Conservation (phyloP, 2,797 vertebrate genomes). For the Heteromormyrus szaboi region DNA sequence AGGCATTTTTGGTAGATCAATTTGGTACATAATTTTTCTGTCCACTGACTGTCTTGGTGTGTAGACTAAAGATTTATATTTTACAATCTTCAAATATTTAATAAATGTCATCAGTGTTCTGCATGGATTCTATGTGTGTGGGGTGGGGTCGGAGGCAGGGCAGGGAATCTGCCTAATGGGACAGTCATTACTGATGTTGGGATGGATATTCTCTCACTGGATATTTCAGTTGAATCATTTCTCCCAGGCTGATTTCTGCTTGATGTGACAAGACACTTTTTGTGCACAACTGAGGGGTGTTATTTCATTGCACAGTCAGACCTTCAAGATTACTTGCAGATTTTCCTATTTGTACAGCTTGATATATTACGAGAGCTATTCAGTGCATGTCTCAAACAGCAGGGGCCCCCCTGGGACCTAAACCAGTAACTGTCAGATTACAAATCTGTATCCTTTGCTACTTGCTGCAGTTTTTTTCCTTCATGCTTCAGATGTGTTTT, state of each 20-base stretch:
- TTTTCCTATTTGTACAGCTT: not conserved
- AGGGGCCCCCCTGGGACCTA: not conserved
- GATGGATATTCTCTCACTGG: not conserved
- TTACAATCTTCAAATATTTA: not conserved
- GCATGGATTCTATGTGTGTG: not conserved
- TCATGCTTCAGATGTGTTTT: not conserved
- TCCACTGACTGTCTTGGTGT: not conserved
- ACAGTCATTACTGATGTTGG: not conserved
- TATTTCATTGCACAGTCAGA: not conserved
- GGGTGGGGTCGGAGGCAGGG: too few relatives aligned
- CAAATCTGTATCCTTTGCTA: not conserved
- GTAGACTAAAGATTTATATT: not conserved
- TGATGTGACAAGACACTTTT: not conserved
- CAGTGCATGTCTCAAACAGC: not conserved
- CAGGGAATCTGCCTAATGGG: not conserved
- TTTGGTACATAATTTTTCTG: not conserved
- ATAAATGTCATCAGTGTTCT: not conserved
- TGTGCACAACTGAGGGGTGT: not conserved
- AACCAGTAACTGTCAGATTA: not conserved
- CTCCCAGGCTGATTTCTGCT: not conserved
- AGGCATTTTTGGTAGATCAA: conserved; percentile 9
- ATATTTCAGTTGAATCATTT: not conserved
- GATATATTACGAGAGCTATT: not conserved
- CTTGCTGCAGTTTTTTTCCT: not conserved
- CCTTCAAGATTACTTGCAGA: not conserved